Conservation (phyloP, 1,140 invertebrate species). For the Cydia amplana region DNA sequence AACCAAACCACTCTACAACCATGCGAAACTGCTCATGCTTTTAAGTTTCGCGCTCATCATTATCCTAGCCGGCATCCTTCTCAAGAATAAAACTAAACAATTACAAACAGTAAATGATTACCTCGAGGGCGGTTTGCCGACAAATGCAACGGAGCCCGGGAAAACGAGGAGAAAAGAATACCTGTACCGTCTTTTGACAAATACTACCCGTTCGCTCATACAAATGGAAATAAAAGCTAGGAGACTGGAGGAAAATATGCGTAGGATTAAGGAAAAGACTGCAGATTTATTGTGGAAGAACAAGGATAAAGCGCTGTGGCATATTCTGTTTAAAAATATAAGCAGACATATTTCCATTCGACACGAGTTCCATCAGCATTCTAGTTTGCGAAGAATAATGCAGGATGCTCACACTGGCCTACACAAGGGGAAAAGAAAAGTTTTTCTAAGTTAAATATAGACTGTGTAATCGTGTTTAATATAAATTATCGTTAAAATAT, state of each 20-base stretch:
- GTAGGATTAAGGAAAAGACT: conserved; percentile 79
- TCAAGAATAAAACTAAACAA: conserved; percentile 56
- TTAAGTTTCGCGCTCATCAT: conserved; percentile 57
- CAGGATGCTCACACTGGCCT: conserved; percentile 85
- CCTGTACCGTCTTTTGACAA: conserved; percentile 75
- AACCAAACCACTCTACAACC: conserved; percentile 62
- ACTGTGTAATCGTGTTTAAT: neutral
- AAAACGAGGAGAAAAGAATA: conserved; percentile 73
- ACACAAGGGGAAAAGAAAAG: conserved; percentile 80
- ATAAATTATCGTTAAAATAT: neutral
- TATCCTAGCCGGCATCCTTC: conserved; percentile 55
- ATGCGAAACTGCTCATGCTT: conserved; percentile 66
- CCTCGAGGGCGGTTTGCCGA: conserved; percentile 55
- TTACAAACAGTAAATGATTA: conserved; percentile 45
- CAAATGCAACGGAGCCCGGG: conserved; percentile 65
- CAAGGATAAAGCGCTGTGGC: conserved; percentile 78
- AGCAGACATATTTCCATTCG: conserved; percentile 76
- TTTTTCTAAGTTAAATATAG: conserved; percentile 42
- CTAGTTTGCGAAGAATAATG: conserved; percentile 71
- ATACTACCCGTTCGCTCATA: conserved; percentile 78
- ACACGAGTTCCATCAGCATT: conserved; percentile 77
- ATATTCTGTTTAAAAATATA: conserved; percentile 79
- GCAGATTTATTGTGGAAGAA: conserved; percentile 79
- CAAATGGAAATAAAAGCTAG: conserved; percentile 80
- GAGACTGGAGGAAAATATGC: conserved; percentile 79